These are phyloP conservation scores for Sphaeridia pumilis DNA, from an alignment of 2,888 invertebrate species.

Conservation along the genomic window DNA sequence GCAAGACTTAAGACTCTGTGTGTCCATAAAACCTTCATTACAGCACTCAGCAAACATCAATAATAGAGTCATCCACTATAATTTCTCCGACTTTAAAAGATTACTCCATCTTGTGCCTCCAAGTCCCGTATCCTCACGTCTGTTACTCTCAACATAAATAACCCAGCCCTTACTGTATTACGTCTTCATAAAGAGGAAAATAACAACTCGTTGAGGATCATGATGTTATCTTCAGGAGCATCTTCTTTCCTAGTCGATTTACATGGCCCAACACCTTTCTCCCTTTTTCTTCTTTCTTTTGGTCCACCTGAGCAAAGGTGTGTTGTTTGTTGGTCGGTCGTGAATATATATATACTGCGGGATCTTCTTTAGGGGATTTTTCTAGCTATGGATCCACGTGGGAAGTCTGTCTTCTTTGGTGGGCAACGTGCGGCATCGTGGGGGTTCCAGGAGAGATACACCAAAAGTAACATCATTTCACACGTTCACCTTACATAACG, in stretches of 20 bases:
- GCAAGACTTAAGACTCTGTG: not conserved
- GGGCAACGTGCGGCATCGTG: slow-evolving; percentile 37
- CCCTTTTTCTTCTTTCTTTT: not conserved
- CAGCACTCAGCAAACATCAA: not conserved
- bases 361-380: too few relatives aligned
- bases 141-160: not conserved
- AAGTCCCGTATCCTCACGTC: not conserved
- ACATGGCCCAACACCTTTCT: not conserved
- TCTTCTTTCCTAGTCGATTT: not conserved
- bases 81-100: not conserved
- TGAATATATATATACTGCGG: too few relatives aligned
- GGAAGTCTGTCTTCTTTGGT: slow-evolving; percentile 36
- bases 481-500: slow-evolving; percentile 3
- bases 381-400: slow-evolving; percentile 36
- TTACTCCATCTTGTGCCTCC: not conserved
- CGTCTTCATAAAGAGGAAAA: slow-evolving; percentile 18
- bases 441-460: slow-evolving; percentile 26
- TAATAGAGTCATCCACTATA: slow-evolving; percentile 1
- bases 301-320: too few relatives aligned
- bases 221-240: too few relatives aligned
- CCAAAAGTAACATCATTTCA: slow-evolving; percentile 13
- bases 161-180: not conserved
- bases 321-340: too few relatives aligned
- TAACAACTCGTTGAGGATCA: not conserved
- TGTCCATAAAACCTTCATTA: not conserved